Conservation (phyloP, 2,113 vertebrate species). For the Semnornis frantzii region DNA sequence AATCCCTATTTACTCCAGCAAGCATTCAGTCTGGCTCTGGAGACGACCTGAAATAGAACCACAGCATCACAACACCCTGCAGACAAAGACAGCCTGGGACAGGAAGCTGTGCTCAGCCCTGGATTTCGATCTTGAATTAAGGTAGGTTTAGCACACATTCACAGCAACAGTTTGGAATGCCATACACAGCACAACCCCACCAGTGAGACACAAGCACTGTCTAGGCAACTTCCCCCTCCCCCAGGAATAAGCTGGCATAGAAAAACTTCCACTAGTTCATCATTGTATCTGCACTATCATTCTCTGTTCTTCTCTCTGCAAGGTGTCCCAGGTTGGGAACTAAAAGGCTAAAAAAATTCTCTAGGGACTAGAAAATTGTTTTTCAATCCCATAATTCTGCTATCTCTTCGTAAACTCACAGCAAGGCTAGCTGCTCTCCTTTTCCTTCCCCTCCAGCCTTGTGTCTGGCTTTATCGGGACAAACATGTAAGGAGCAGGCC, state of each 20-base stretch:
- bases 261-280: not conserved
- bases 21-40: not conserved
- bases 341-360: too few species aligned
- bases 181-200: slow-evolving; percentile 20
- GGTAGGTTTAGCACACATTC: not conserved
- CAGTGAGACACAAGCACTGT: not conserved
- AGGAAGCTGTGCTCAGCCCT: not conserved
- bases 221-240: not conserved
- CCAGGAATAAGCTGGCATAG: not conserved
- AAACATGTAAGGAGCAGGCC: too few species aligned
- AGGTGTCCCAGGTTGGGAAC: too few species aligned
- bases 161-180: slow-evolving; percentile 8
- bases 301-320: not conserved
- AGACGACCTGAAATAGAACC: rapidly evolving
- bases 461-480: too few species aligned
- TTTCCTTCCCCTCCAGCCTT: too few species aligned
- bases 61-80: rapidly evolving
- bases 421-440: too few species aligned
- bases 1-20: not conserved
- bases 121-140: not conserved
- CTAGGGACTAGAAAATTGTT: too few species aligned
- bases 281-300: not conserved
- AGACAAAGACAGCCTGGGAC: not conserved
- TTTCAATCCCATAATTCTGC: too few species aligned
- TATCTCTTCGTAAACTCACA: too few species aligned